Evolutionary conservation across 2,888 invertebrate species (phyloP), one percentile per base, ranked within the genome.

Genomic region (Tenthredo amoena): DNA sequence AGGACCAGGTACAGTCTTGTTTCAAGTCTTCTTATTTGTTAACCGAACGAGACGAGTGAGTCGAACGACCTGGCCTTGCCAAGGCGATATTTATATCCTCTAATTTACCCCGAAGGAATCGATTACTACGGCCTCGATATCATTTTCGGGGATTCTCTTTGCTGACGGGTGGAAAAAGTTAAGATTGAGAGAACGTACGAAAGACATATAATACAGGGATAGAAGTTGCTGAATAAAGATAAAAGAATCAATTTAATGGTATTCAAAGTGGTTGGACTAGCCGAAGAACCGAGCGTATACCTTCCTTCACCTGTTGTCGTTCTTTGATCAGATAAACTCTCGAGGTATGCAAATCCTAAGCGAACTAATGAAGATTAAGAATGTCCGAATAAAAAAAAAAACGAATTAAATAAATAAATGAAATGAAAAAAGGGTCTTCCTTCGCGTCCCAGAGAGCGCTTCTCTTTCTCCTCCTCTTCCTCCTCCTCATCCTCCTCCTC

Each of bases 301-400:
- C 37, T 31, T 47, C 88, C 89, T 88, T 90, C 90, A 89, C 88
- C 89, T 88, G 89, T 90, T 91, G 91, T 91, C 90, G 89, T 76
- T 71, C 77, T 86, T 88, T 89, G 92, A 92, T 93, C 92, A 92
- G 92, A 92, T 92, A 92, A 92, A 90, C 89, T 89, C 88, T 88
- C 88, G 89, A 89, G 92, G 91, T 92, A 93, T 93, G 92, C 92
- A 93, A 93, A 93, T 92, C 88, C 89, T 89, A 89, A 91, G 89
- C 88, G 90, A 91, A 92, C 92, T 93, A 93, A 92, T 93, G 92
- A 93, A 93, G 92, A 92, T 93, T 93, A 92, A 93, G 92, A 92
- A 92, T 91, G 90, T 88, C 89, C 88, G 86, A 88, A 87, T 90
- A 87, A 87, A 87, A 88, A 89, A 88, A 88, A 79, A 37, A 55